Percentiles rank a stretch among this genome's conserved stretches.
Evolutionary conservation across 2,797 vertebrate genomes (phyloP).

Genomic region (Macropodus opercularis): DNA sequence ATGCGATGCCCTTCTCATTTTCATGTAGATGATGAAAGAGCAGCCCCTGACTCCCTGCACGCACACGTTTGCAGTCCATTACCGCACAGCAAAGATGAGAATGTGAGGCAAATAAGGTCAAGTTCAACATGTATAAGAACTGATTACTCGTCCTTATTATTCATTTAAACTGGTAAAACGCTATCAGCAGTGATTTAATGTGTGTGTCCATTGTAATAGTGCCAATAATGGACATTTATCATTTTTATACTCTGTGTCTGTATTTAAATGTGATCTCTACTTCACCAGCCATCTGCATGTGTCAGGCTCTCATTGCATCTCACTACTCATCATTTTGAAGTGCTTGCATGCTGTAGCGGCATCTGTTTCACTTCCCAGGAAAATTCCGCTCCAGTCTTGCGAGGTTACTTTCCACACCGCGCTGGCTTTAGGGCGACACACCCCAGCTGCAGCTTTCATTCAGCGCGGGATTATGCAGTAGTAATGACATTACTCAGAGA

Average conservation of each 20-base stretch:
- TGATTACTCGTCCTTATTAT: background rate
- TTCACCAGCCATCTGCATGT: slow-evolving; percentile 16
- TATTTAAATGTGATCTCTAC: slow-evolving; percentile 13
- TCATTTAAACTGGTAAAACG: slow-evolving; percentile 4
- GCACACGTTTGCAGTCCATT: slow-evolving; percentile 23
- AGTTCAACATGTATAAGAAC: slow-evolving; percentile 9
- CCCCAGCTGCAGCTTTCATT: slow-evolving; percentile 63
- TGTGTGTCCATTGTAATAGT: background rate
- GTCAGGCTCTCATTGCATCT: slow-evolving; percentile 25
- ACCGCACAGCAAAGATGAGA: slow-evolving; percentile 4
- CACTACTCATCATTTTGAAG: slow-evolving; percentile 38
- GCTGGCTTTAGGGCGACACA: slow-evolving; percentile 48
- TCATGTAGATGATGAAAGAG: slow-evolving; percentile 50
- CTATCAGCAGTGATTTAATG: background rate
- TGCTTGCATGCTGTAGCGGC: slow-evolving; percentile 23
- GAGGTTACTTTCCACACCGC: slow-evolving; percentile 39
- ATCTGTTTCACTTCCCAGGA: slow-evolving; percentile 37
- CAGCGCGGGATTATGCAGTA: slow-evolving; percentile 51
- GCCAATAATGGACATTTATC: background rate
- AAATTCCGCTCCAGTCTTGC: slow-evolving; percentile 7
- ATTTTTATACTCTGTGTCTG: background rate
- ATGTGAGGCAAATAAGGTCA: slow-evolving; percentile 14
- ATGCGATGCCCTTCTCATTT: slow-evolving; percentile 33
- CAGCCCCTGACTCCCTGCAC: background rate
- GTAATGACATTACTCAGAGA: slow-evolving; percentile 55